A percentile compares a stretch with the other conserved stretches of the same genome.
Evolutionary conservation across 30 jellyfish, hydroid and myxozoan species (phyloP).

Genomic region (Pelagia noctiluca): DNA sequence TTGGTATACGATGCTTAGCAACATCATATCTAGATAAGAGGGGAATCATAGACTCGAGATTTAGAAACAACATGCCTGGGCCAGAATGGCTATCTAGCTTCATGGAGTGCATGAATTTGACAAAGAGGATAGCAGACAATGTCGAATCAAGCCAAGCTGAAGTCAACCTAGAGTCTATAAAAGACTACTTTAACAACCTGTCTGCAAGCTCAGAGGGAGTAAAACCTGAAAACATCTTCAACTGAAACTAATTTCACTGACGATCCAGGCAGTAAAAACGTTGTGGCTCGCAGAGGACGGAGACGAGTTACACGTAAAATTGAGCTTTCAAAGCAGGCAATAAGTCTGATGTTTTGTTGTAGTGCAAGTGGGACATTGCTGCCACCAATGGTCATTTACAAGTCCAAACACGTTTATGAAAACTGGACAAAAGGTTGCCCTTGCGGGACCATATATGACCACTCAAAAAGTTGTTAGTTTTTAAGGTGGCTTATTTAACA

Average conservation of each 20-base stretch:
- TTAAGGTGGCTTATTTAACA: not conserved
- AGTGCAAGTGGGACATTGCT: constrained; percentile 18
- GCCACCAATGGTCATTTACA: constrained; percentile 6
- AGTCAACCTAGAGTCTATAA: too few relatives aligned
- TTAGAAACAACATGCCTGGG: too few relatives aligned
- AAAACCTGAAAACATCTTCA: too few relatives aligned
- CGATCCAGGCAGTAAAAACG: constrained; percentile 18
- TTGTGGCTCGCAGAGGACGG: not conserved
- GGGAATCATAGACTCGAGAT: not conserved
- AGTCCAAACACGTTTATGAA: constrained; percentile 11
- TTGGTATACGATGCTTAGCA: not conserved
- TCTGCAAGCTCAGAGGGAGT: too few relatives aligned
- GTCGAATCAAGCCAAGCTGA: too few relatives aligned
- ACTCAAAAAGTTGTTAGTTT: constrained; percentile 12
- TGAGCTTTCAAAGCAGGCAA: constrained; percentile 8
- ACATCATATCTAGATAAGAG: not conserved
- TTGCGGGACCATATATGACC: not conserved
- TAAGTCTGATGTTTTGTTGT: constrained; percentile 25
- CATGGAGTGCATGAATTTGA: too few relatives aligned
- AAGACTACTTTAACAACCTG: too few relatives aligned
- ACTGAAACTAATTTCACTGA: too few relatives aligned
- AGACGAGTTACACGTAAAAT: not conserved
- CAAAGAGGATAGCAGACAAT: too few relatives aligned
- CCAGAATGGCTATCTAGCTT: too few relatives aligned
- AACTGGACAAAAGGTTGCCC: constrained; percentile 51